A percentile compares a stretch with the other conserved stretches of the same genome.
phyloP scores from a whole-genome alignment of 2,113 vertebrate species.

The Typhlomys cinereus region DNA sequence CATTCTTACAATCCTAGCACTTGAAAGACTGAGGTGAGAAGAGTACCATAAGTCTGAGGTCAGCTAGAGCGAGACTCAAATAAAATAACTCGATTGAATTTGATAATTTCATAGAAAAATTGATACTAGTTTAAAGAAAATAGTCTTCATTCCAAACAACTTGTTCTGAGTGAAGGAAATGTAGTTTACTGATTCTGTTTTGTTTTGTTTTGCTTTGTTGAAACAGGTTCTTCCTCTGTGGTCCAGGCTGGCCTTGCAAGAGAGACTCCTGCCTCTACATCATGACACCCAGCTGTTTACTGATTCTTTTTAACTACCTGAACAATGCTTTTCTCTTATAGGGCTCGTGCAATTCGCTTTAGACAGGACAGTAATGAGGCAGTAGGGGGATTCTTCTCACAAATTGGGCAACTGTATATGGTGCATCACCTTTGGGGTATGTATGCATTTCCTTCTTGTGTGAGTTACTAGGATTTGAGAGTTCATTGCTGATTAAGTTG shows the following conservation, averaged over 20 bases:
- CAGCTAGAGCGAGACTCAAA: too few relatives aligned
- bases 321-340: conserved; percentile 64
- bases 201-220: background rate
- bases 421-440: conserved; percentile 99
- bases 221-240: background rate
- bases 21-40: background rate
- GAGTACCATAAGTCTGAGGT: background rate
- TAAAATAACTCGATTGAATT: background rate
- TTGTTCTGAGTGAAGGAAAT: background rate
- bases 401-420: conserved; percentile 96
- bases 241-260: background rate
- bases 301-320: background rate
- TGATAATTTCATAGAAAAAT: background rate
- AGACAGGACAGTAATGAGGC: conserved; percentile 94
- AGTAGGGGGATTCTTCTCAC: conserved; percentile 98
- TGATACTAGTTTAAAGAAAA: background rate
- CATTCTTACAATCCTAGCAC: background rate
- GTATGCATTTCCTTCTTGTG: background rate
- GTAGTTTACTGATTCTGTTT: background rate
- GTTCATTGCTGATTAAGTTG: background rate
- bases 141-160: background rate
- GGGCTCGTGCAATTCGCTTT: conserved; percentile 97
- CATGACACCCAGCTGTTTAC: background rate
- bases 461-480: background rate
- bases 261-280: background rate